These are phyloP conservation scores for Morpho helenor DNA, from an alignment of 2,888 invertebrate species.

Conservation along the genomic window DNA sequence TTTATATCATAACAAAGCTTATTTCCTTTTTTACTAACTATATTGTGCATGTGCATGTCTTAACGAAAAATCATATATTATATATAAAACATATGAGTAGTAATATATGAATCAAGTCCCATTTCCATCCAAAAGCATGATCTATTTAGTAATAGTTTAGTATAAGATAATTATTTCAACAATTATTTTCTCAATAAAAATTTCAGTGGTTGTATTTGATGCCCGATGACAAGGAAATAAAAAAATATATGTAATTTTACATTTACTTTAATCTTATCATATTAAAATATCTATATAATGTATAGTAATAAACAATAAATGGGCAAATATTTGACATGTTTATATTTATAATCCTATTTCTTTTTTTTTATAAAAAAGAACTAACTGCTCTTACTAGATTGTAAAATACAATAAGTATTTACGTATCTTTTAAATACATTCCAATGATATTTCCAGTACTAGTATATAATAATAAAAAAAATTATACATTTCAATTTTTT, in stretches of 20 bases:
- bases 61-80: too few species aligned
- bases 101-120: too few species aligned
- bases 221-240: conserved; percentile 77
- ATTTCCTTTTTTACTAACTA: too few species aligned
- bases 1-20: too few species aligned
- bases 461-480: too few species aligned
- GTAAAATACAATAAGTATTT: conserved; percentile 1
- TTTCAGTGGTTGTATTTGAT: conserved; percentile 92
- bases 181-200: conserved; percentile 64
- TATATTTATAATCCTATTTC: conserved; percentile 28
- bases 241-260: conserved; percentile 30
- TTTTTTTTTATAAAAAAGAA: conserved; percentile 2
- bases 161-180: background rate
- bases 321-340: conserved; percentile 45
- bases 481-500: too few species aligned
- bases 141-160: too few species aligned
- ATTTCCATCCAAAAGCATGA: too few species aligned
- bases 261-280: conserved; percentile 43
- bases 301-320: conserved; percentile 45
- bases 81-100: too few species aligned
- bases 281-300: conserved; percentile 42
- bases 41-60: too few species aligned
- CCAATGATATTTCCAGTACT: too few species aligned
- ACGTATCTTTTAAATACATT: background rate
- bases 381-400: conserved; percentile 4